phyloP scores from a whole-genome alignment of 2,888 invertebrate species.

The Coecobrya sp. region DNA sequence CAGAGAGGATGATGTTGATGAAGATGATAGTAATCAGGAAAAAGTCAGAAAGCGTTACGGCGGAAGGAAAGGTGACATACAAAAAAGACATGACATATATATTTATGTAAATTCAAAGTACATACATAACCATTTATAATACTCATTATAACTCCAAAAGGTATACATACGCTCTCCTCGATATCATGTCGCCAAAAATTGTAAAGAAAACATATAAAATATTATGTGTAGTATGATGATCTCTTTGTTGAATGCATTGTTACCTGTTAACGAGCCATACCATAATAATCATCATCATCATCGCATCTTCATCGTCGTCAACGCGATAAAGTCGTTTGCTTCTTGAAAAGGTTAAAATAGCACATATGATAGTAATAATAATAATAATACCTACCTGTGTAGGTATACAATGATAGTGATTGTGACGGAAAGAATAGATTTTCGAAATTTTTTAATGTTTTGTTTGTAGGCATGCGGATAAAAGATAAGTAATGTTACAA shows the following conservation, averaged over 20 bases:
- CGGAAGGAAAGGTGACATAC: constrained; percentile 66
- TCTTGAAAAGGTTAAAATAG: constrained; percentile 18
- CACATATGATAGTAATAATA: not conserved
- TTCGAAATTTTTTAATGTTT: constrained; percentile 19
- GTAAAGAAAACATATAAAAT: no score
- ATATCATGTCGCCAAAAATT: not conserved
- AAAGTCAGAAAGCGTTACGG: constrained; percentile 75
- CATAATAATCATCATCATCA: not conserved
- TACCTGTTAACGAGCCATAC: constrained; percentile 52
- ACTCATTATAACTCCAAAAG: not conserved
- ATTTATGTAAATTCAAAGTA: constrained; percentile 25
- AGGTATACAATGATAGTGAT: not conserved
- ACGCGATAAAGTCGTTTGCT: not conserved
- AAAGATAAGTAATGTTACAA: no score
- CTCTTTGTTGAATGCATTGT: constrained; percentile 27
- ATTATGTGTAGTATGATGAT: not conserved
- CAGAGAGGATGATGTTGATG: not conserved
- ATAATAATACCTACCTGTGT: not conserved
- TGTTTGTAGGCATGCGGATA: not conserved
- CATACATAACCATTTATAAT: not conserved
- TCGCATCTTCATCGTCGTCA: not conserved
- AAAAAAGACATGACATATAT: constrained; percentile 60
- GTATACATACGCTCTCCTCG: no score
- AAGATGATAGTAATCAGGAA: constrained; percentile 38
- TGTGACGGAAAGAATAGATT: constrained; percentile 3